Base-by-base conservation (phyloP, 2,797 vertebrate genomes). In the Nasua narica region DNA sequence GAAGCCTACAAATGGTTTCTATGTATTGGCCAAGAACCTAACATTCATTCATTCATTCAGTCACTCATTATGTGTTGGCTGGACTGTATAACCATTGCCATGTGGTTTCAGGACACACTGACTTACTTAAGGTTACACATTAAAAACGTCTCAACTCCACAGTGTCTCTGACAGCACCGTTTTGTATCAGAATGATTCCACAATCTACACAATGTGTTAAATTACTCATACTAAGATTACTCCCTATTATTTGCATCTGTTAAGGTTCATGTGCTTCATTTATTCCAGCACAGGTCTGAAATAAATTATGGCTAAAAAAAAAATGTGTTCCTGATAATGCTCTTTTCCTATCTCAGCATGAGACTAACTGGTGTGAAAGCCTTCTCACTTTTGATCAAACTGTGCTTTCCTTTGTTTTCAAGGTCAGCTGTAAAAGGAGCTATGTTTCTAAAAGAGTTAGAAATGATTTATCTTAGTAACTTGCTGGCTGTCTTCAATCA, bases 231-330 rank as follows among this genome's bases (percentile, higher is more conserved):
- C 89, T 70, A 88, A 93, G 89, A 86, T 95, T 81, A 72, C 56
- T 86, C 85, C 50, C 85, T 82, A 62, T 92, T 90, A 79, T 85
- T 87, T 91, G 74, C 95, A 94, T 97, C 94, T 96, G 94, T 86
- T 83, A 74, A 92, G 56, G 93, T 70, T 69, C 78, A 27, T 10
- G 52, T 67, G 78, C 50, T 50, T 87, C 91, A 95, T 95, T 97
- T 94, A 91, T 72, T 85, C 69, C 85, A 95, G 82, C 25, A 35
- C 2, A 92, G 14, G 43, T 72, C 97, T 97, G 95, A 97, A 96
- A 92, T 87, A 79, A 89, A 97, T 97, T 97, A 96, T 40, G n/a
- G 65, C 54, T 8, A 0, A 23, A 69, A 56, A 69, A 56, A 77
- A 94, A 82, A 96, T 43, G 40, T 89, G 90, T 65, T 97, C 87